Evolutionary conservation across 2,113 vertebrate species (phyloP).

Genomic region (Pelecanus crispus): DNA sequence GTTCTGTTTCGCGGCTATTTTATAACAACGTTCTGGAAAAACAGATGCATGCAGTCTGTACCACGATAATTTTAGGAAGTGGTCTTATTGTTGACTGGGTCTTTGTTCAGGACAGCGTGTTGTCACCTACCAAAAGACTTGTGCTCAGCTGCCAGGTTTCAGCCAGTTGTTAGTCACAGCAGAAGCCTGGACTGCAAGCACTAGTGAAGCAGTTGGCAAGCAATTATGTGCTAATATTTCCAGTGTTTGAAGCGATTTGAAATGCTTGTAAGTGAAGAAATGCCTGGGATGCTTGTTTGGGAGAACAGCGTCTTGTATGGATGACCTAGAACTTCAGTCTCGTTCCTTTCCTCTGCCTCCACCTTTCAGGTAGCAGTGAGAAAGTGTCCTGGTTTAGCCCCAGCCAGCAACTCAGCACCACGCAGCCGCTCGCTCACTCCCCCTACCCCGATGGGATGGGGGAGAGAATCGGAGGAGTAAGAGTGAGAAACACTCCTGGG

Average conservation of each 20-base stretch:
- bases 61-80: neutral
- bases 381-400: too few species aligned
- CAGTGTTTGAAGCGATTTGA: neutral
- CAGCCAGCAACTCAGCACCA: too few species aligned
- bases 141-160: neutral
- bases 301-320: neutral
- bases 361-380: neutral
- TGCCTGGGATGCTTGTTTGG: neutral
- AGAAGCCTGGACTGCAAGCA: neutral
- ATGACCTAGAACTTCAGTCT: neutral
- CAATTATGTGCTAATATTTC: neutral
- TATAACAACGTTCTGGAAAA: neutral
- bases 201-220: neutral
- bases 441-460: too few species aligned
- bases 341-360: neutral
- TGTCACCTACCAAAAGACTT: neutral
- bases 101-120: neutral
- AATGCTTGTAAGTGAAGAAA: neutral
- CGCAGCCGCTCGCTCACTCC: too few species aligned
- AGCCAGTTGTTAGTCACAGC: neutral
- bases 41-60: neutral
- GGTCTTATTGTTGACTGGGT: neutral
- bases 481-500: too few species aligned
- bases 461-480: too few species aligned
- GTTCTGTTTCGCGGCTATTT: neutral